These are phyloP conservation scores for Lepeophtheirus salmonis DNA, from an alignment of 1,140 invertebrate genomes.

Conservation along the genomic window DNA sequence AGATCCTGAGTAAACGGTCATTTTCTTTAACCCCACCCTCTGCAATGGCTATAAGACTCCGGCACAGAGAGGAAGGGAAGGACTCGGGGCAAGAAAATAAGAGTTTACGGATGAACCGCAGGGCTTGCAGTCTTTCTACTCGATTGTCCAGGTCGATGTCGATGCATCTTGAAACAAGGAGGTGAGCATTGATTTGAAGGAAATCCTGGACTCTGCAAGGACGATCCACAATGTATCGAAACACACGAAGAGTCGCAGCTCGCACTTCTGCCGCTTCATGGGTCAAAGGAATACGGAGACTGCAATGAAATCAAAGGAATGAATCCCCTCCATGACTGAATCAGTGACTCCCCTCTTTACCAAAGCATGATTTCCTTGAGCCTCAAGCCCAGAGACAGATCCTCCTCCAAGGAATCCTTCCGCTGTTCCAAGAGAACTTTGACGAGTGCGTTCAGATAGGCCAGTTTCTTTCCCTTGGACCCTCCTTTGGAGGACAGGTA, in stretches of 20 bases:
- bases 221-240: constrained; percentile 59
- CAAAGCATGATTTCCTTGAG: not conserved
- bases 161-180: constrained; percentile 33
- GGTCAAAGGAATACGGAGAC: constrained; percentile 58
- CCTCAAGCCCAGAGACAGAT: not conserved
- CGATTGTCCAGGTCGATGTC: constrained; percentile 63
- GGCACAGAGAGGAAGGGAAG: not conserved
- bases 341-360: too few relatives aligned
- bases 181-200: constrained; percentile 42
- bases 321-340: too few relatives aligned
- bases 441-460: not conserved
- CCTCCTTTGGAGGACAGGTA: not conserved
- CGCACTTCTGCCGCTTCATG: constrained; percentile 70
- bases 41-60: constrained; percentile 48
- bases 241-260: constrained; percentile 58
- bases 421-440: not conserved
- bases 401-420: not conserved
- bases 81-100: constrained; percentile 14
- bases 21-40: constrained; percentile 48
- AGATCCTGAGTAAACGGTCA: constrained; percentile 56
- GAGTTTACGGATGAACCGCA: constrained; percentile 54
- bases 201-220: constrained; percentile 53
- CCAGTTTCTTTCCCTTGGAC: not conserved
- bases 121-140: constrained; percentile 66
- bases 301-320: constrained; percentile 31